phyloP scores from a whole-genome alignment of 1,140 invertebrate genomes.

The Leptinotarsa defecta region DNA sequence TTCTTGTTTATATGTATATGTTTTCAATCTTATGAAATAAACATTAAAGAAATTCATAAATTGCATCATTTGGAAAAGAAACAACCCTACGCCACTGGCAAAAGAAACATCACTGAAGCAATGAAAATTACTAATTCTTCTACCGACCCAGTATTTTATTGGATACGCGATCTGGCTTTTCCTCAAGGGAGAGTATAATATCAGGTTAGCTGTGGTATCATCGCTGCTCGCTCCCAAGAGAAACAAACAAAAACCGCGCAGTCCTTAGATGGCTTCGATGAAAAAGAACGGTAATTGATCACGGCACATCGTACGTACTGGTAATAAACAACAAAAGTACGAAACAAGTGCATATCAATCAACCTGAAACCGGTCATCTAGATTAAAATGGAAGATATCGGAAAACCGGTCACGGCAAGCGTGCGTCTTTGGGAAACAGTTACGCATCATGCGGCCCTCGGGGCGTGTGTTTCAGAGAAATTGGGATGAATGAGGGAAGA shows the following conservation, averaged over 20 bases:
- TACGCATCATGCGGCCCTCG: not conserved
- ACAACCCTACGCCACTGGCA: no score
- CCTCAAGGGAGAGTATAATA: not conserved
- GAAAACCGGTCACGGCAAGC: not conserved
- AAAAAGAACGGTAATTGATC: constrained; percentile 6
- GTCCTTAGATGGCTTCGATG: constrained; percentile 1
- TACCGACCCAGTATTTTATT: not conserved
- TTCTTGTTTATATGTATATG: no score
- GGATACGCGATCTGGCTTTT: not conserved
- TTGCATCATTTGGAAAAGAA: no score
- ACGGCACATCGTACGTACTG: not conserved
- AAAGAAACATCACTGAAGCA: no score
- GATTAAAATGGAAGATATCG: constrained; percentile 6
- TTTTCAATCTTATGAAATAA: no score
- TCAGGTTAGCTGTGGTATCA: not conserved
- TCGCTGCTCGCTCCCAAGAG: not conserved
- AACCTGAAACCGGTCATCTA: not conserved
- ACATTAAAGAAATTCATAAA: no score
- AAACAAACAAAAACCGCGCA: constrained; percentile 1
- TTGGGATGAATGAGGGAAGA: no score
- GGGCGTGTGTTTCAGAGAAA: no score
- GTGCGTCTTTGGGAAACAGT: not conserved
- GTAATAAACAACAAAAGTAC: not conserved
- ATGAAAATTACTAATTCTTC: no score
- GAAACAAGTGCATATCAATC: constrained; percentile 8